Conservation (phyloP, 2,888 invertebrate species). For the Tortrix viridana region DNA sequence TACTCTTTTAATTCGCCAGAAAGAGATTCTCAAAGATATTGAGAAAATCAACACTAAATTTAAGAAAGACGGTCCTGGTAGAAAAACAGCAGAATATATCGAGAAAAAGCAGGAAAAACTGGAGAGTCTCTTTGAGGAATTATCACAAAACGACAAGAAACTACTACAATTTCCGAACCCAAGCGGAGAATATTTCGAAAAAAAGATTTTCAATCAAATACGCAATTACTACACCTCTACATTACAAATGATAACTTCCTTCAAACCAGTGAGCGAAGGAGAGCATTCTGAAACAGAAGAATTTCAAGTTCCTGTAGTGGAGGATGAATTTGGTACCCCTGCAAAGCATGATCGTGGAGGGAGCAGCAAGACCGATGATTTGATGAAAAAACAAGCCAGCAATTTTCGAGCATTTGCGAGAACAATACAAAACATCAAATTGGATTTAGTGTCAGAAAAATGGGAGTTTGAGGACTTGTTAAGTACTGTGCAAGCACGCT, state of each 20-base stretch:
- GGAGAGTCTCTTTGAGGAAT: background rate
- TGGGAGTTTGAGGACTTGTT: background rate
- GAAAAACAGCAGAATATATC: background rate
- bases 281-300: background rate
- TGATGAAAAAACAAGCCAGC: slow-evolving; percentile 1
- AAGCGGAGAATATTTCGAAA: background rate
- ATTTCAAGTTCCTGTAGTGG: background rate
- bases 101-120: background rate
- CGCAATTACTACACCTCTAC: background rate
- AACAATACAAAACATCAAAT: background rate
- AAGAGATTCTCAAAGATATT: background rate
- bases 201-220: background rate
- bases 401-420: background rate
- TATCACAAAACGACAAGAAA: background rate
- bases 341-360: background rate
- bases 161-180: background rate
- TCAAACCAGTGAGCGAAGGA: background rate
- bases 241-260: background rate
- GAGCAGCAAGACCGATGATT: background rate
- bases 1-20: background rate
- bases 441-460: background rate
- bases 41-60: background rate
- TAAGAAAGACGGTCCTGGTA: background rate
- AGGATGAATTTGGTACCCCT: background rate
- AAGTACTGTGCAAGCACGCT: background rate